Evolutionary conservation across 2,888 invertebrate species (phyloP).

Genomic region (Eurytoma adleriae): DNA sequence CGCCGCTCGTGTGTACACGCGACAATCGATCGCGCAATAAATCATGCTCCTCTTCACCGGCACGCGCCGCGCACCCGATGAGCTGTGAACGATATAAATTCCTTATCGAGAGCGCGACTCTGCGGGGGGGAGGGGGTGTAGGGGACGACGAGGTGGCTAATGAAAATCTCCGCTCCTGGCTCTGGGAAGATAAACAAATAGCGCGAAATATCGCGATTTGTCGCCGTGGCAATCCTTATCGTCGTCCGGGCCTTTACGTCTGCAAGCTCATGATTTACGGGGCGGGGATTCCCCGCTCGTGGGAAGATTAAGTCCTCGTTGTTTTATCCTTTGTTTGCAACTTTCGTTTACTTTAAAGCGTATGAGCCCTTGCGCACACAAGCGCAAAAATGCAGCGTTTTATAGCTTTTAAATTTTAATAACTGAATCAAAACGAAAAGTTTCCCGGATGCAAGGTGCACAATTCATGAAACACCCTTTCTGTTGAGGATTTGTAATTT

Average conservation of each 20-base stretch:
- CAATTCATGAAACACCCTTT: too few species aligned
- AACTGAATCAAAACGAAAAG: too few species aligned
- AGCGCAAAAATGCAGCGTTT: too few species aligned
- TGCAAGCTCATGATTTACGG: conserved; percentile 26
- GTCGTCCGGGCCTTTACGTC: neutral
- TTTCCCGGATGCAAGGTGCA: too few species aligned
- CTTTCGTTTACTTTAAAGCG: too few species aligned
- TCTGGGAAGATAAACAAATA: conserved; percentile 51
- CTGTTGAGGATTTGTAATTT: too few species aligned
- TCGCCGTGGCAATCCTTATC: conserved; percentile 3
- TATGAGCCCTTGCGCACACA: too few species aligned
- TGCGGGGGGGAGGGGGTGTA: neutral
- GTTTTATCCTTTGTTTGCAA: neutral
- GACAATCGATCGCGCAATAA: conserved; percentile 42
- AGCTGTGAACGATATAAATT: conserved; percentile 50
- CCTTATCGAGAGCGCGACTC: conserved; percentile 48
- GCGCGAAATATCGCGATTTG: conserved; percentile 45
- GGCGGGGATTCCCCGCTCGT: conserved; percentile 15
- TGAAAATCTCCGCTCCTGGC: conserved; percentile 46
- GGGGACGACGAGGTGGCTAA: conserved; percentile 27
- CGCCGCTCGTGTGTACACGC: neutral
- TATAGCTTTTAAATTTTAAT: too few species aligned
- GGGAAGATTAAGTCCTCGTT: conserved; percentile 42
- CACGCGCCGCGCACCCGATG: conserved; percentile 45
- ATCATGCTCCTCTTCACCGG: conserved; percentile 30